Percentiles rank a stretch among this genome's conserved stretches.
Evolutionary conservation across 2,888 invertebrate genomes (phyloP).

Genomic region (Nycteola revayana): DNA sequence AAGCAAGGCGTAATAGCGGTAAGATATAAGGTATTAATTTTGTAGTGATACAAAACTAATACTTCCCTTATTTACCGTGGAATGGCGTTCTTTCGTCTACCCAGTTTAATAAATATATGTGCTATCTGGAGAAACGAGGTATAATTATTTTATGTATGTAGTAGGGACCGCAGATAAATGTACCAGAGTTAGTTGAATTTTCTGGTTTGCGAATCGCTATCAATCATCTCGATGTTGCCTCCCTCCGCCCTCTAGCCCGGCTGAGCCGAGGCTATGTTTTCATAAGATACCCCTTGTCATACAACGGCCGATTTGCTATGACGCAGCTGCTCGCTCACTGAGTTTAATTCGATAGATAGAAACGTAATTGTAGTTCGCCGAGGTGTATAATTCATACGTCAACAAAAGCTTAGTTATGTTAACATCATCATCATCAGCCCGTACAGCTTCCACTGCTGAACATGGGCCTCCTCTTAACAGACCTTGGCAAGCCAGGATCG

Average conservation of each 20-base stretch:
- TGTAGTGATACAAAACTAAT: too few relatives aligned
- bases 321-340: constrained; percentile 34
- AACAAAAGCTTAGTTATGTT: constrained; percentile 22
- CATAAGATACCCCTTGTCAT: constrained; percentile 30
- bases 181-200: constrained; percentile 6
- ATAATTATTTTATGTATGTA: too few relatives aligned
- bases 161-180: constrained; percentile 7
- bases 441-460: too few relatives aligned
- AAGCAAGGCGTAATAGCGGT: too few relatives aligned
- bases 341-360: constrained; percentile 32
- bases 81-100: too few relatives aligned
- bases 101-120: too few relatives aligned
- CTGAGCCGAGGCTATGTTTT: constrained; percentile 37
- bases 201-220: constrained; percentile 29
- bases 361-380: constrained; percentile 38
- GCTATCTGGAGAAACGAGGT: too few relatives aligned
- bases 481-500: too few relatives aligned
- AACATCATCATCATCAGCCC: too few relatives aligned
- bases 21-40: too few relatives aligned
- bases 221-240: constrained; percentile 42
- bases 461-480: too few relatives aligned
- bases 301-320: constrained; percentile 29
- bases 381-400: constrained; percentile 30
- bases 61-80: too few relatives aligned
- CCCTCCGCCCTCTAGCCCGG: constrained; percentile 10